A percentile compares a stretch with the other conserved stretches of the same genome.
These are phyloP conservation scores for Gymnoscopelus microlampas DNA, from an alignment of 2,797 vertebrate genomes.

Conservation along the genomic window DNA sequence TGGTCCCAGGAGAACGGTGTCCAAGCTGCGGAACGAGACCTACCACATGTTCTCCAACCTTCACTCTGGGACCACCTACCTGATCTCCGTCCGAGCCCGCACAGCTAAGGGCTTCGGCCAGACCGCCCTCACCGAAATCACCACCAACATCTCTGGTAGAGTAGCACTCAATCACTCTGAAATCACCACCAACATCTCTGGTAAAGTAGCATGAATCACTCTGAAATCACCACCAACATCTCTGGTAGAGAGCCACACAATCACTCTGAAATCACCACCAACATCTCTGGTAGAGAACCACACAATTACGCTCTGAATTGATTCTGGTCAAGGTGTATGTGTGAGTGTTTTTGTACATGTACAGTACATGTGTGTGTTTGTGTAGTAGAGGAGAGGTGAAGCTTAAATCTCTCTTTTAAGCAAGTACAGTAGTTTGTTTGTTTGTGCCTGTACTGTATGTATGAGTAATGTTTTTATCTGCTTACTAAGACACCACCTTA, in stretches of 20 bases:
- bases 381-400: too few species aligned
- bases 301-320: too few species aligned
- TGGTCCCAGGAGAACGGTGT: constrained; percentile 91
- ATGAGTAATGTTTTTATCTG: neutral
- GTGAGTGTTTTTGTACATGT: too few species aligned
- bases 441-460: too few species aligned
- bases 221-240: too few species aligned
- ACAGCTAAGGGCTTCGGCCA: constrained; percentile 97
- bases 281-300: too few species aligned
- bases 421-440: neutral
- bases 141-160: constrained; percentile 92
- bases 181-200: constrained; percentile 97
- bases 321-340: too few species aligned
- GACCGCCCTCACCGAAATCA: constrained; percentile 92
- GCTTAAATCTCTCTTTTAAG: too few species aligned
- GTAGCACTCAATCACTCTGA: constrained; percentile 46
- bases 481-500: too few species aligned
- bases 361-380: too few species aligned
- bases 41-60: constrained; percentile 98
- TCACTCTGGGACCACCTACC: constrained; percentile 95
- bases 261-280: neutral
- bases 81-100: constrained; percentile 93
- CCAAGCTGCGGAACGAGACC: constrained; percentile 96
- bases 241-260: neutral
- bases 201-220: constrained; percentile 36